A percentile compares a stretch with the other conserved stretches of the same genome.
These are phyloP conservation scores for Acanthopagrus latus DNA, from an alignment of 2,797 vertebrate genomes.

Conservation along the genomic window DNA sequence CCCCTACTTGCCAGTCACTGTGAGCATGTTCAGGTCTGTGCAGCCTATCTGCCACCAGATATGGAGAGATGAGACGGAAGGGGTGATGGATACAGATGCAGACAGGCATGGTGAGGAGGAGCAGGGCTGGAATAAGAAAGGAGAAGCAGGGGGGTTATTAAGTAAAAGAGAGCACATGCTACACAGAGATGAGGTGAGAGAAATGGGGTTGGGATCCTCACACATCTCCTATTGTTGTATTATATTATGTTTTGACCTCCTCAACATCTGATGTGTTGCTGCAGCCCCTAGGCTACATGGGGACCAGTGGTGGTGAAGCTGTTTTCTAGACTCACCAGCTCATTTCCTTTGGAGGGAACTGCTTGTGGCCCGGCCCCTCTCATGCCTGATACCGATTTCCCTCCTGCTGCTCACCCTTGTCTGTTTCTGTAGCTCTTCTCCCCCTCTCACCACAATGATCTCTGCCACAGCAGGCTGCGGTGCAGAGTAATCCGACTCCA, in stretches of 20 bases:
- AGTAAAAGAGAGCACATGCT: conserved; percentile 48
- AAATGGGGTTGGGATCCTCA: conserved; percentile 36
- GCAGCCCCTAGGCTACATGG: conserved; percentile 42
- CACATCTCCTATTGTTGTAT: neutral
- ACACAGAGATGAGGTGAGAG: conserved; percentile 35
- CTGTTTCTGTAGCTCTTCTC: conserved; percentile 37
- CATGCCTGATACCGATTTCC: conserved; percentile 50
- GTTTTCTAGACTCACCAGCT: conserved; percentile 57
- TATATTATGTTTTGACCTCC: conserved; percentile 6
- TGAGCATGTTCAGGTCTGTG: conserved; percentile 34
- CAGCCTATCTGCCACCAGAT: conserved; percentile 34
- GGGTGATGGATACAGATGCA: conserved; percentile 52
- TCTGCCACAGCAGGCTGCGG: conserved; percentile 63
- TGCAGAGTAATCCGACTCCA: conserved; percentile 68
- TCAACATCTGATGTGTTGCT: conserved; percentile 23
- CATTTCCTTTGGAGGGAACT: conserved; percentile 58
- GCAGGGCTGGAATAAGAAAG: conserved; percentile 34
- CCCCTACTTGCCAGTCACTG: conserved; percentile 18
- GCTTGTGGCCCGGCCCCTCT: conserved; percentile 38
- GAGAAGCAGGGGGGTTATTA: conserved; percentile 45
- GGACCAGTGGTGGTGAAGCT: conserved; percentile 40
- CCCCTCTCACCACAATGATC: conserved; percentile 58
- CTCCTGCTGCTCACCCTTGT: conserved; percentile 53
- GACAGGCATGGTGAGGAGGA: conserved; percentile 34
- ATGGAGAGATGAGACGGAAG: conserved; percentile 14